phyloP scores from a whole-genome alignment of 64 coral and sea anemone genomes.

The Orbicella faveolata region DNA sequence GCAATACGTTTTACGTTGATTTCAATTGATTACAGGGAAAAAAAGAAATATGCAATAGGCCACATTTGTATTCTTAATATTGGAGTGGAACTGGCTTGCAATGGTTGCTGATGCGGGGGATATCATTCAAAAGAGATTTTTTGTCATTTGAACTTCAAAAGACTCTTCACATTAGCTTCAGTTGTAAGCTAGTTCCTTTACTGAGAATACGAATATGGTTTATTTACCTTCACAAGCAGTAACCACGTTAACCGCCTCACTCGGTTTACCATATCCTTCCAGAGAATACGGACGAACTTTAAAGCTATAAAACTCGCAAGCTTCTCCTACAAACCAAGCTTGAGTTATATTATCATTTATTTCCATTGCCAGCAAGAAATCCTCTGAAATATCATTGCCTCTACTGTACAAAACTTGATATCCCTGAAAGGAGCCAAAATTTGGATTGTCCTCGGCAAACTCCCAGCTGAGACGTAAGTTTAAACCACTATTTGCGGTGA shows the following conservation, averaged over 20 bases:
- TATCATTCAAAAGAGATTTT: too few species aligned
- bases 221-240: constrained; percentile 16
- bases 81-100: too few species aligned
- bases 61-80: too few species aligned
- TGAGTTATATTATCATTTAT: constrained; percentile 21
- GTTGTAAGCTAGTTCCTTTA: not conserved
- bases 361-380: not conserved
- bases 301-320: constrained; percentile 3
- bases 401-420: constrained; percentile 22
- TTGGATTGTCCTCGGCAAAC: constrained; percentile 6
- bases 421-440: constrained; percentile 7
- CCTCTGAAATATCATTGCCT: not conserved
- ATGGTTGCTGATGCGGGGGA: too few species aligned
- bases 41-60: too few species aligned
- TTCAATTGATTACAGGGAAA: too few species aligned
- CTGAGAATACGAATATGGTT: not conserved
- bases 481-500: not conserved
- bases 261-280: constrained; percentile 18
- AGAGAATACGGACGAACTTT: constrained; percentile 29
- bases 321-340: not conserved
- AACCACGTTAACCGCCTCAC: not conserved
- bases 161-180: too few species aligned
- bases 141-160: too few species aligned
- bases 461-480: not conserved
- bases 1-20: too few species aligned